Conservation (phyloP, 2,797 vertebrate species). For the Xiphorhynchus erythropygius region DNA sequence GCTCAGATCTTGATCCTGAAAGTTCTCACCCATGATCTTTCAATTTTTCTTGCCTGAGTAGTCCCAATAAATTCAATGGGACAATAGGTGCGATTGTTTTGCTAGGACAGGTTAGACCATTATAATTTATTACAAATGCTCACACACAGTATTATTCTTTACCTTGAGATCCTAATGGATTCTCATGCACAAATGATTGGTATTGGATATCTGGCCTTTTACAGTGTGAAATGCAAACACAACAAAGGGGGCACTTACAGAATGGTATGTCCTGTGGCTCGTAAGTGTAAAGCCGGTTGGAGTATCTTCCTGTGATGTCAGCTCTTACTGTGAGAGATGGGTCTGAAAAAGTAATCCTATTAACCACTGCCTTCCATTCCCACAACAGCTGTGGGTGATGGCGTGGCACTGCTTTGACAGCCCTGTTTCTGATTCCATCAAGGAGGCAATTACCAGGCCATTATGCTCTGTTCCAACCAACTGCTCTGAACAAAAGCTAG, state of each 20-base stretch:
- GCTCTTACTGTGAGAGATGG: slow-evolving; percentile 79
- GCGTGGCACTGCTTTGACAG: neutral
- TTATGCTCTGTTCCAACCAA: neutral
- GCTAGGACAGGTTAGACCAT: neutral
- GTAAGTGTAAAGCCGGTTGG: slow-evolving; percentile 75
- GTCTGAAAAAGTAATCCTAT: slow-evolving; percentile 61
- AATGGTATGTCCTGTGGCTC: slow-evolving; percentile 74
- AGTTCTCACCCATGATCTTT: neutral
- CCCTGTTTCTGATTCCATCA: neutral
- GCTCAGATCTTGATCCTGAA: neutral
- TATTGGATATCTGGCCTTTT: neutral
- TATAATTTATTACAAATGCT: neutral
- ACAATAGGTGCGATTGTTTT: neutral
- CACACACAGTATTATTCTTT: neutral
- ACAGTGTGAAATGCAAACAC: neutral
- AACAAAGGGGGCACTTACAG: slow-evolving; percentile 61
- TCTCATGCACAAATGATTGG: neutral
- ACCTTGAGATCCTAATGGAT: neutral
- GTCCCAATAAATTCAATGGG: neutral
- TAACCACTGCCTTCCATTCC: neutral
- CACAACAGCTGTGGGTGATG: neutral
- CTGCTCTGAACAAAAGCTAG: neutral
- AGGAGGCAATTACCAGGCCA: fast-evolving
- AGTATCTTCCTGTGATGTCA: slow-evolving; percentile 78
- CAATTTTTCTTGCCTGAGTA: neutral